These are phyloP conservation scores for Sebastes glaucus DNA, from an alignment of 2,797 vertebrate genomes.

Conservation along the genomic window DNA sequence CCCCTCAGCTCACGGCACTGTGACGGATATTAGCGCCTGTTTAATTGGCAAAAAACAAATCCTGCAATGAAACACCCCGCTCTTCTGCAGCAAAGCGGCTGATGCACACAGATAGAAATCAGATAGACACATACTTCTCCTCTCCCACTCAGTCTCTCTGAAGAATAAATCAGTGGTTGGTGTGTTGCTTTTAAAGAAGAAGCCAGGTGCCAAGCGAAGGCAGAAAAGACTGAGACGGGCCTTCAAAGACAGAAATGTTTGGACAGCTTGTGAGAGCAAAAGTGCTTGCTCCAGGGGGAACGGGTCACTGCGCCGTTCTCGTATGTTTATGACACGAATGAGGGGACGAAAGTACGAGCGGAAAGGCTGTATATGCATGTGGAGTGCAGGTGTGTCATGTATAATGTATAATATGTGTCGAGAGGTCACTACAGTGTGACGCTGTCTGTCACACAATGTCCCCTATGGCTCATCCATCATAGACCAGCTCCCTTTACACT, in stretches of 20 bases:
- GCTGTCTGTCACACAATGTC: conserved; percentile 37
- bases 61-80: conserved; percentile 28
- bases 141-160: conserved; percentile 41
- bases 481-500: background rate
- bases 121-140: background rate
- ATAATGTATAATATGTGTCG: conserved; percentile 41
- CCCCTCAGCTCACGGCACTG: conserved; percentile 25
- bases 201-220: conserved; percentile 39
- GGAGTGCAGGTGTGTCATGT: conserved; percentile 40
- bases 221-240: conserved; percentile 33
- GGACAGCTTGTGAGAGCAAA: conserved; percentile 53
- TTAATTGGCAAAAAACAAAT: conserved; percentile 66
- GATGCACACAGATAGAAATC: conserved; percentile 14
- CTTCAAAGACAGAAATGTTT: conserved; percentile 54
- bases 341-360: background rate
- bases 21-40: conserved; percentile 41
- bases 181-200: conserved; percentile 44
- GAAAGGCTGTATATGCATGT: conserved; percentile 25
- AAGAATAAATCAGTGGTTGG: conserved; percentile 48
- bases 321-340: conserved; percentile 22
- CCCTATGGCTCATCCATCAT: conserved; percentile 29
- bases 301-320: conserved; percentile 29
- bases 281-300: conserved; percentile 42
- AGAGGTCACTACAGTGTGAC: conserved; percentile 32
- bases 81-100: conserved; percentile 18